Evolutionary conservation across 2,113 vertebrate genomes (phyloP).

Genomic region (Fregetta grallaria): DNA sequence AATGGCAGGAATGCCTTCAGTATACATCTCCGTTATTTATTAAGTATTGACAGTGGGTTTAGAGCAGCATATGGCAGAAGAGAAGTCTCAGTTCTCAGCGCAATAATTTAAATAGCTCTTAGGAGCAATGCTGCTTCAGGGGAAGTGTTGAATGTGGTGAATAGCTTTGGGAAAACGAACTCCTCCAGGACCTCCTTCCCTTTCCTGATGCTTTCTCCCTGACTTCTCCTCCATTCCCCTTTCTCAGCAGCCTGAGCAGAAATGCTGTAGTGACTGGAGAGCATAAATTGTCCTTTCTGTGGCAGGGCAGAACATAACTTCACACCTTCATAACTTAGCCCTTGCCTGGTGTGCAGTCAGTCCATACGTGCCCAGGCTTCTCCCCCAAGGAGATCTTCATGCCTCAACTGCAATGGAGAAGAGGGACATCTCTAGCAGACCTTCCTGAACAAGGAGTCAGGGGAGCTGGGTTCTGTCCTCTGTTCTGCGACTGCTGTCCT

Average conservation of each 20-base stretch:
- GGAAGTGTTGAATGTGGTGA: background rate
- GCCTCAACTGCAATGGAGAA: background rate
- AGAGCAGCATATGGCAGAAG: background rate
- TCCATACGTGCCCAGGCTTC: background rate
- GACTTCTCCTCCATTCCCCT: background rate
- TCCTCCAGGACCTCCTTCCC: background rate
- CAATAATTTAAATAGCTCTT: background rate
- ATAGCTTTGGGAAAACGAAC: background rate
- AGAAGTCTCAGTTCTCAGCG: background rate
- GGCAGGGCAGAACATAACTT: background rate
- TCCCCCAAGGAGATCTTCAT: background rate
- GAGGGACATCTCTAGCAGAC: background rate
- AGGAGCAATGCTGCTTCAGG: background rate
- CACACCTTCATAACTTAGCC: background rate
- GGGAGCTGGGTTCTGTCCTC: background rate
- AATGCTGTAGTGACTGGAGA: background rate
- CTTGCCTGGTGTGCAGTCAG: background rate
- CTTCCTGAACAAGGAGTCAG: background rate
- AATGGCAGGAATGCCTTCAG: background rate
- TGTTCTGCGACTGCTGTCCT: background rate
- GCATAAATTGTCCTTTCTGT: background rate
- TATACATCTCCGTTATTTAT: constrained; percentile 20
- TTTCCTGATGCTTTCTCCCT: background rate
- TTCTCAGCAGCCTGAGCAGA: background rate
- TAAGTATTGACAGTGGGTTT: constrained; percentile 12